These are phyloP conservation scores for Neolamprologus variostigma DNA, from an alignment of 2,113 vertebrate species.

Conservation along the genomic window DNA sequence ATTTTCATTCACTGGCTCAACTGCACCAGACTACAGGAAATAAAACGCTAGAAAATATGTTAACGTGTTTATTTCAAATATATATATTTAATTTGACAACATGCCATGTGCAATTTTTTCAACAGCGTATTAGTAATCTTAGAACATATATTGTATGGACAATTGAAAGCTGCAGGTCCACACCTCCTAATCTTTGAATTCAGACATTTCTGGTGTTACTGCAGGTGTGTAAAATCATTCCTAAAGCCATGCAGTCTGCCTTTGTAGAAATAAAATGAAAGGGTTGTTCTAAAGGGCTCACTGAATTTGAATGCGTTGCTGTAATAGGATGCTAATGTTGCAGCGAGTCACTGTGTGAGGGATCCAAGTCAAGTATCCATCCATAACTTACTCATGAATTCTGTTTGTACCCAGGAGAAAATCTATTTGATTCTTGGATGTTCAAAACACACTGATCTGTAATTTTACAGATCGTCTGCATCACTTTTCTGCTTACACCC, in stretches of 20 bases:
- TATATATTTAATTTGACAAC: neutral
- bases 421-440: neutral
- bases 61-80: neutral
- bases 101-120: neutral
- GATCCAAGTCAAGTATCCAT: neutral
- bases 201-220: neutral
- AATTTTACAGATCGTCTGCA: neutral
- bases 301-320: neutral
- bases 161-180: neutral
- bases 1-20: neutral
- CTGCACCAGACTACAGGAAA: neutral
- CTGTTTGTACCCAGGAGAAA: neutral
- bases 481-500: neutral
- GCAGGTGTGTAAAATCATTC: neutral
- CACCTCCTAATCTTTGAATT: neutral
- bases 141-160: neutral
- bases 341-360: neutral
- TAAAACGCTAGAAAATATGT: neutral
- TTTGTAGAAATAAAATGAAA: neutral
- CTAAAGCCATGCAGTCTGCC: neutral
- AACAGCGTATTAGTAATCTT: neutral
- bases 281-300: neutral
- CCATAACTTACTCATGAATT: neutral
- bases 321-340: neutral
- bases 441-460: neutral